Base-by-base conservation (phyloP, 2,113 vertebrate genomes). In the Phyllostomus hastatus region DNA sequence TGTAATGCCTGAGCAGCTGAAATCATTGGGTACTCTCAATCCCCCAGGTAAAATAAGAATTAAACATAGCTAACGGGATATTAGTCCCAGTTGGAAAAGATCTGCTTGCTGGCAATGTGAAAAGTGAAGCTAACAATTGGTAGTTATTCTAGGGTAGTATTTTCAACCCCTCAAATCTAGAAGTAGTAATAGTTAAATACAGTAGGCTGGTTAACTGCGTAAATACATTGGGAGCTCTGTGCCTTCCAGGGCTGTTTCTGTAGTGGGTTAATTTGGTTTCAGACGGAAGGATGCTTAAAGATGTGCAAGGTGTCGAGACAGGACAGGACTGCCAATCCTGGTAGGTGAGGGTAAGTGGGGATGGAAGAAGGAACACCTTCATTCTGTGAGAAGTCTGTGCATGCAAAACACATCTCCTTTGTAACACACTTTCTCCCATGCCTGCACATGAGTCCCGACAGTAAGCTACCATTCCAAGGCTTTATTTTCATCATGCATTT, bases 401-500 rank as follows among this genome's bases (percentile, higher is more conserved):
- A 72, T 96, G 94, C 98, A 97, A 95, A 76, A 81, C 17, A 15
- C 15, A 41, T 73, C 67, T 72, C 66, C 61, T 33, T 46, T 28
- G 92, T 57, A 96, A 86, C 59, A 64, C 28, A 19, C 33, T 20
- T 66, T 94, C 96, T 98, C 97, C 97, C 89, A 75, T 91, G 96
- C 92, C 97, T 96, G 96, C 86, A 95, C 88, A 43, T 14, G 48
- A 76, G 90, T 96, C 95, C 69, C 46, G 96, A 96, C 46, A 91
- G 97, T 93, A 97, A 97, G 97, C 92, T 96, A 91, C 96, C 95
- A 84, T 85, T 97, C 96, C 97, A 97, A 92, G 91, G 86, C 97
- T 98, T 98, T 96, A 84, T 96, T 97, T 98, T 97, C 97, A 91
- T 95, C 97, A 96, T 76, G 89, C 92, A 97, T 96, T 98, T 97